Evolutionary conservation across 2,113 vertebrate genomes (phyloP), one percentile per base, ranked within the genome.

Genomic region (Calyptommatus sinebrachiatus): DNA sequence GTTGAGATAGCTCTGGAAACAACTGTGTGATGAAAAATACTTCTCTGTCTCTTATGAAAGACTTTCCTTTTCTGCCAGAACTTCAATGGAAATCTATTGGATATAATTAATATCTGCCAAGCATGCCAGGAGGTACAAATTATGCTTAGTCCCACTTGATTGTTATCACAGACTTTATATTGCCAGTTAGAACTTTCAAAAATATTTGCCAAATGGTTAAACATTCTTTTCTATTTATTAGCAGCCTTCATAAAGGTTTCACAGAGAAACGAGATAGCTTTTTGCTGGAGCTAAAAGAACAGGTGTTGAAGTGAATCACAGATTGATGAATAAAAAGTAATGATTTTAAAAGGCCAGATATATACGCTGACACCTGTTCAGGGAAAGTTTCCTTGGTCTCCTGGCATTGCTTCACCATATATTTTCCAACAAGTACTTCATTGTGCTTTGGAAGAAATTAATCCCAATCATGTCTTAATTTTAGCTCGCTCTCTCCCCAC

Each of bases 301-400:
- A 80, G 80, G 46, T 61, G 20, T 65, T 85, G 72, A 81, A 80
- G 76, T n/a, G 79, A 84, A 78, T 71, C 67, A 84, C 57, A 86
- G 75, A 22, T 85, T 63, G 84, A 41, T 79, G n/a, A 88, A 84
- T 84, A 81, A 85, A n/a, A 82, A 21, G 70, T 46, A 11, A 79
- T 65, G 60, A 48, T n/a, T 77, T 69, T 71, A 87, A 88, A 81
- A 85, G 79, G 77, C 67, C 73, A 80, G 22, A 4, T 45, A 75
- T 73, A 88, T 22, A 62, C 72, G 83, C 24, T 77, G 78, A 83
- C 77, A 87, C 68, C 85, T 85, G 82, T 71, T 80, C 61, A 20
- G 73, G 69, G 73, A 22, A 65, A 2, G 48, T 48, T 20, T 28
- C 26, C 4, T 78, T 69, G 73, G 73, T 75, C 73, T 77, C 66